Evolutionary conservation across 2,113 vertebrate genomes (phyloP).

Genomic region (Castor canadensis): DNA sequence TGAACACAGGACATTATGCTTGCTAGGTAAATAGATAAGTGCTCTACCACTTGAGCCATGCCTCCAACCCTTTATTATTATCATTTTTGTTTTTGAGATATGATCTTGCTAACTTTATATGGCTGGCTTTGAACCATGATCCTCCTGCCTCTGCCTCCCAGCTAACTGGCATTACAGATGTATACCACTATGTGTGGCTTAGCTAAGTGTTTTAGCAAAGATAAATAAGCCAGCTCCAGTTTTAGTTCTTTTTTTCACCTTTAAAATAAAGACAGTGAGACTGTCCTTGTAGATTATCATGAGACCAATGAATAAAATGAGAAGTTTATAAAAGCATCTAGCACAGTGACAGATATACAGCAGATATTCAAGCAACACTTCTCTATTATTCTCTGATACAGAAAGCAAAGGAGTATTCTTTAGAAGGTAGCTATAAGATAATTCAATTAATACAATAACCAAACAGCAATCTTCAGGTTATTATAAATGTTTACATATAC

Average conservation of each 20-base stretch:
- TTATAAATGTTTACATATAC: background rate
- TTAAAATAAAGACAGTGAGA: slow-evolving; percentile 19
- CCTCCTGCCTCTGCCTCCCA: no score
- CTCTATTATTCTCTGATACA: background rate
- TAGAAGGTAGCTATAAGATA: background rate
- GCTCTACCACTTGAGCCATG: no score
- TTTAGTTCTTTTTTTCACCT: background rate
- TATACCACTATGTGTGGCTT: no score
- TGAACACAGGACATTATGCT: no score
- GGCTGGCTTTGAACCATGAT: no score
- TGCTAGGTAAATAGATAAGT: no score
- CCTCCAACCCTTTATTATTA: no score
- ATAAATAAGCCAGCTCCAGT: background rate
- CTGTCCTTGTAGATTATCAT: background rate
- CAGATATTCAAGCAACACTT: background rate
- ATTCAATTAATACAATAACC: background rate
- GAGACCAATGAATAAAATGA: background rate
- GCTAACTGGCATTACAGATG: no score
- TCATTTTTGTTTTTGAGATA: no score
- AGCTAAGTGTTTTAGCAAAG: background rate
- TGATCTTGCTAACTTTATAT: no score
- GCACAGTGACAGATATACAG: background rate
- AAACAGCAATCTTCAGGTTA: background rate
- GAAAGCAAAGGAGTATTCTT: background rate
- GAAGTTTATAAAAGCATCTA: background rate